Conservation (phyloP, 2,797 vertebrate species). For the Pangasius mekongensis region DNA sequence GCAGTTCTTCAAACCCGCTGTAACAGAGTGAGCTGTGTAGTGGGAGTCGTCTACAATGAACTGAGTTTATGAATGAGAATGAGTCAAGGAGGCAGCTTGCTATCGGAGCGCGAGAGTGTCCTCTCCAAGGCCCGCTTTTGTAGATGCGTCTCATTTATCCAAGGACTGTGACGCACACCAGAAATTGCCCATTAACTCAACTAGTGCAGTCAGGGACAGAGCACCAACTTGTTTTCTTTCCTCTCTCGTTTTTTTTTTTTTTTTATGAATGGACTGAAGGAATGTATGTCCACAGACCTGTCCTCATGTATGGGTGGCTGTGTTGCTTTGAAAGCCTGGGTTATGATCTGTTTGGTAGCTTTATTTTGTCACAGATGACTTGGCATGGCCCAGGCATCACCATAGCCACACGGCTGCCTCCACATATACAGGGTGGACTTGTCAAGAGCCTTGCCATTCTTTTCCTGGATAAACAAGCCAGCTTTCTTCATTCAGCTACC, state of each 20-base stretch:
- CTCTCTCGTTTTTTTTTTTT: constrained; percentile 29
- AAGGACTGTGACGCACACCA: constrained; percentile 48
- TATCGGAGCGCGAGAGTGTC: constrained; percentile 35
- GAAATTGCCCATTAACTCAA: constrained; percentile 50
- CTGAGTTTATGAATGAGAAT: constrained; percentile 47
- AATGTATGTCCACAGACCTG: constrained; percentile 40
- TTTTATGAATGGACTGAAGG: constrained; percentile 62
- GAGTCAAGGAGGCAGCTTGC: constrained; percentile 51
- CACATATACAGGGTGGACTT: constrained; percentile 52
- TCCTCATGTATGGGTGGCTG: constrained; percentile 57
- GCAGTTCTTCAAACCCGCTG: constrained; percentile 20
- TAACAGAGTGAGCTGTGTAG: constrained; percentile 40
- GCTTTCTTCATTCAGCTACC: constrained; percentile 64
- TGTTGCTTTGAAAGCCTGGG: constrained; percentile 49
- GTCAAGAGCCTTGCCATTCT: constrained; percentile 57
- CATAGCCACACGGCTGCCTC: constrained; percentile 40
- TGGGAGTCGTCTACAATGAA: constrained; percentile 44
- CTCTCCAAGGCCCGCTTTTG: constrained; percentile 30
- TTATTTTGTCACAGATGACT: constrained; percentile 57
- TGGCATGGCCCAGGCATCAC: constrained; percentile 45
- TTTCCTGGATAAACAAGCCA: constrained; percentile 62
- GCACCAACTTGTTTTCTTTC: constrained; percentile 50
- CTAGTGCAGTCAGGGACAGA: constrained; percentile 50
- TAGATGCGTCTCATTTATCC: constrained; percentile 45
- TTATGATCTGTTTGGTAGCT: constrained; percentile 58